phyloP scores from a whole-genome alignment of 2,888 invertebrate genomes.

The Drosophila quinaria region DNA sequence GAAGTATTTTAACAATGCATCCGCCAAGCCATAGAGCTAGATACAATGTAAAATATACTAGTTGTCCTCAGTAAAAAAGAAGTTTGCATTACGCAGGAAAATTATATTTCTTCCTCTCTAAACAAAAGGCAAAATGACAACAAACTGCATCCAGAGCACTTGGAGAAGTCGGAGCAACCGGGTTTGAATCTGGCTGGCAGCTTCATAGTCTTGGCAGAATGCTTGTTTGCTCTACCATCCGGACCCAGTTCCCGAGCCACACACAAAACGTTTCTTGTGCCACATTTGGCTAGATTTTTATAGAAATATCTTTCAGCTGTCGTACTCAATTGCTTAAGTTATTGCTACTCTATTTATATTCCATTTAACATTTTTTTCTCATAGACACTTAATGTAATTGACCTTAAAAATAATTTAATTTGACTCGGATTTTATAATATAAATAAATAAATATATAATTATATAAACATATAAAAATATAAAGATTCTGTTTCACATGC shows the following conservation, averaged over 20 bases:
- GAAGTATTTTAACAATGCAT: conserved; percentile 45
- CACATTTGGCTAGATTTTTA: conserved; percentile 38
- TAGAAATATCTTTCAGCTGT: conserved; percentile 34
- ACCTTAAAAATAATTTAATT: not conserved
- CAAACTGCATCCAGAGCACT: conserved; percentile 28
- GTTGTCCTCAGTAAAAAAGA: conserved; percentile 22
- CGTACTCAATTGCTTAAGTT: not conserved
- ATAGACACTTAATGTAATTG: not conserved
- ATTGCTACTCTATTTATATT: not conserved
- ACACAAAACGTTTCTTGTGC: conserved; percentile 18
- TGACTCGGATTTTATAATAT: not conserved
- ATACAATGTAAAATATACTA: conserved; percentile 47
- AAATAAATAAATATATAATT: too few species aligned
- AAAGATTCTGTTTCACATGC: not conserved
- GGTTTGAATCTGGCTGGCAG: conserved; percentile 8
- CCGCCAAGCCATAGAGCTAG: conserved; percentile 13
- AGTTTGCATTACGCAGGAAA: conserved; percentile 63
- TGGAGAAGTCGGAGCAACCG: conserved; percentile 1
- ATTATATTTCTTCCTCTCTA: conserved; percentile 68
- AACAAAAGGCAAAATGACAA: conserved; percentile 52
- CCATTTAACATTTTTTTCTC: not conserved
- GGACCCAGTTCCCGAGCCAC: conserved; percentile 19
- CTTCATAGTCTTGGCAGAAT: conserved; percentile 16
- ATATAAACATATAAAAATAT: too few species aligned
- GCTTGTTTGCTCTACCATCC: conserved; percentile 19